These are phyloP conservation scores for Nesidiocoris tenuis DNA, from an alignment of 2,888 invertebrate species.

Conservation along the genomic window DNA sequence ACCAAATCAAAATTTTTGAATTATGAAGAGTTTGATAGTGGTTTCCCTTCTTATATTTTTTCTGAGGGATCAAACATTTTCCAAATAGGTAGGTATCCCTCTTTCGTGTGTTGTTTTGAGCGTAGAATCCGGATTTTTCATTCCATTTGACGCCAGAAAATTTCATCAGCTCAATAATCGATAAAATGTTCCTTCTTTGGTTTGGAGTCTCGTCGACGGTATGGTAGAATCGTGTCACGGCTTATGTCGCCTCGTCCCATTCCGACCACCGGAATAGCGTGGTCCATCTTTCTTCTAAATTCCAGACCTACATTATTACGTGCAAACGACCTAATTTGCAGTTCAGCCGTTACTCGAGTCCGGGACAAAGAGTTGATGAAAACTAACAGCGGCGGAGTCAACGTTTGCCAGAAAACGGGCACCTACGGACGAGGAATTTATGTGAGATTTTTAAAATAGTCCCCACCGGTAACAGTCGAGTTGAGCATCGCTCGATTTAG, in stretches of 20 bases:
- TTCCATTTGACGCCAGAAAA: too few species aligned
- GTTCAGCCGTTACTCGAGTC: background rate
- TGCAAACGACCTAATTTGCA: background rate
- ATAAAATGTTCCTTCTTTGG: too few species aligned
- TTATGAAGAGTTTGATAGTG: too few species aligned
- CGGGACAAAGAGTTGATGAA: background rate
- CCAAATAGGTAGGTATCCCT: too few species aligned
- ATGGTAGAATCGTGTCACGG: too few species aligned
- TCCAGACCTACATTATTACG: background rate
- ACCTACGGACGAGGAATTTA: background rate
- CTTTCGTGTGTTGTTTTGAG: too few species aligned
- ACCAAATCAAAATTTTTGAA: too few species aligned
- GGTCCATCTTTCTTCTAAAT: background rate
- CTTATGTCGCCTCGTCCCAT: background rate
- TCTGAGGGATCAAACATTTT: too few species aligned
- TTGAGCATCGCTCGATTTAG: slow-evolving; percentile 35
- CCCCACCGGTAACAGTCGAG: slow-evolving; percentile 15
- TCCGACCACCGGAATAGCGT: background rate
- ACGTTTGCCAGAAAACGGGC: background rate
- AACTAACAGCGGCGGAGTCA: background rate
- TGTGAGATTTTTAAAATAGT: background rate
- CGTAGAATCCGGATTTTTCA: too few species aligned
- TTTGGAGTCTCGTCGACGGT: too few species aligned
- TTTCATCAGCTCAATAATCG: too few species aligned
- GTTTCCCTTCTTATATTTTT: too few species aligned